These are phyloP conservation scores for Drosophila colorata DNA, from an alignment of 2,888 invertebrate genomes.

Conservation along the genomic window DNA sequence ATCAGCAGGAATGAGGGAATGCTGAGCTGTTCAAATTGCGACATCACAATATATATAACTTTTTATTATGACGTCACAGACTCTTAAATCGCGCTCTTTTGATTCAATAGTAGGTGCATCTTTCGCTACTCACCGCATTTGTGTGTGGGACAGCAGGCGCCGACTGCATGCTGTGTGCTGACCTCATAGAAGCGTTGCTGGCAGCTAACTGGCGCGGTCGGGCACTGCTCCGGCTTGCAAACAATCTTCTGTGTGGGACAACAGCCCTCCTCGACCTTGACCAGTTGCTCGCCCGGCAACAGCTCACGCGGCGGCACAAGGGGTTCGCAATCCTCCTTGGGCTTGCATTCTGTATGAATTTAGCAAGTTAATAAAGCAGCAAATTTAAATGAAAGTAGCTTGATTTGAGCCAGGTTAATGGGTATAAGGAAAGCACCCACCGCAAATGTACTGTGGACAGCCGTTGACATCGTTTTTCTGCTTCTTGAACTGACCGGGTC, in stretches of 20 bases:
- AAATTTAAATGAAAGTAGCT: neutral
- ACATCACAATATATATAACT: no score
- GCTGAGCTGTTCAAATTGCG: no score
- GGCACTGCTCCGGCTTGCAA: constrained; percentile 89
- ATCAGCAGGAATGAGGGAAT: no score
- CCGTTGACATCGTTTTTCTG: constrained; percentile 88
- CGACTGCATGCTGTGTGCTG: constrained; percentile 79
- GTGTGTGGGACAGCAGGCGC: constrained; percentile 89
- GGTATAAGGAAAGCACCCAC: constrained; percentile 84
- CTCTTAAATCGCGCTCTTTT: no score
- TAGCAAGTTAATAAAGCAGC: neutral
- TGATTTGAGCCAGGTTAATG: no score
- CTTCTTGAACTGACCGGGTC: constrained; percentile 90
- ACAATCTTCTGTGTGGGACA: constrained; percentile 88
- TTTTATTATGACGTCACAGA: no score
- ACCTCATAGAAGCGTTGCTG: constrained; percentile 87
- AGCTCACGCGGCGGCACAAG: constrained; percentile 85
- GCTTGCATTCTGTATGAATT: constrained; percentile 89
- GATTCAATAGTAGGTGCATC: neutral
- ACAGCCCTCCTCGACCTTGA: constrained; percentile 89
- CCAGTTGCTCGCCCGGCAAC: constrained; percentile 88
- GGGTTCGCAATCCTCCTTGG: constrained; percentile 89
- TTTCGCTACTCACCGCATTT: constrained; percentile 87
- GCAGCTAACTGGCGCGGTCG: constrained; percentile 85
- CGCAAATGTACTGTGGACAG: constrained; percentile 91